These are phyloP conservation scores for Sycobia sp. DNA, from an alignment of 1,140 invertebrate species.

Conservation along the genomic window DNA sequence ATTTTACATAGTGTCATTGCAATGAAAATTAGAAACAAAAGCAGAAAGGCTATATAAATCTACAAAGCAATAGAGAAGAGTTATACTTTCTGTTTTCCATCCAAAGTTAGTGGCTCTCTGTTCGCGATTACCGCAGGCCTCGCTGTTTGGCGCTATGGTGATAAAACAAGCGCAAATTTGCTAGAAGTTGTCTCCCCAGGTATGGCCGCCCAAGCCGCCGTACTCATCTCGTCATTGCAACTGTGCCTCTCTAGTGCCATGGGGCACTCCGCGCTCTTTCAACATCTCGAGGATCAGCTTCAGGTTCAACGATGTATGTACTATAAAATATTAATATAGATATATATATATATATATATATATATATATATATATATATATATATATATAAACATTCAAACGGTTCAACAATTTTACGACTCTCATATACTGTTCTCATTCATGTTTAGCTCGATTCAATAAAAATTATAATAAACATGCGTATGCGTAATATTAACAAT, in stretches of 20 bases:
- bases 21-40: too few relatives aligned
- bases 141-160: constrained; percentile 68
- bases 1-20: too few relatives aligned
- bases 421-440: too few relatives aligned
- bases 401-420: too few relatives aligned
- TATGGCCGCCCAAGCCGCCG: constrained; percentile 65
- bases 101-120: constrained; percentile 64
- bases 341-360: too few relatives aligned
- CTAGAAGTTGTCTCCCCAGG: constrained; percentile 67
- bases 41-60: too few relatives aligned
- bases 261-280: constrained; percentile 75
- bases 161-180: constrained; percentile 59
- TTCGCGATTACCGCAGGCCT: constrained; percentile 69
- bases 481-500: too few relatives aligned
- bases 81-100: neutral
- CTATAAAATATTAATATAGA: neutral
- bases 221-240: constrained; percentile 74
- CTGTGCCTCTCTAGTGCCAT: constrained; percentile 77
- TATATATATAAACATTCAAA: too few relatives aligned
- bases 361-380: too few relatives aligned
- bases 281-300: constrained; percentile 72
- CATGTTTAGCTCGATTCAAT: too few relatives aligned
- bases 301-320: constrained; percentile 64
- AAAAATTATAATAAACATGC: too few relatives aligned
- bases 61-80: too few relatives aligned